phyloP scores from a whole-genome alignment of 2,797 vertebrate species.

The Philypnodon macrostomus region DNA sequence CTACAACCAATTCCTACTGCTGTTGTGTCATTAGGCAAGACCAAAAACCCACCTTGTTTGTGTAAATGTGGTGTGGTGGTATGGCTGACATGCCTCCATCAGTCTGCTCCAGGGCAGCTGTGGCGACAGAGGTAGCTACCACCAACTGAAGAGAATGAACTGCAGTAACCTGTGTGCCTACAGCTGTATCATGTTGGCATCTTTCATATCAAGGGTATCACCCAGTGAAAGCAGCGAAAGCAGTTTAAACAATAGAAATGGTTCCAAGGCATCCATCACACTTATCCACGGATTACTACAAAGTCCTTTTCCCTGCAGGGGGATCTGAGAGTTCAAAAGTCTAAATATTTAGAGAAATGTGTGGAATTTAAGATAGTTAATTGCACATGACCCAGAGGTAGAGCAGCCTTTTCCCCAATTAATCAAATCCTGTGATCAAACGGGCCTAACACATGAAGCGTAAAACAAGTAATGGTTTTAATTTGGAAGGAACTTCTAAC shows the following conservation, averaged over 20 bases:
- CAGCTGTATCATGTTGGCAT: conserved; percentile 50
- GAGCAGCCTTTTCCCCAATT: conserved; percentile 42
- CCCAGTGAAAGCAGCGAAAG: conserved; percentile 39
- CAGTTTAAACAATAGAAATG: conserved; percentile 63
- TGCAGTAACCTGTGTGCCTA: conserved; percentile 5
- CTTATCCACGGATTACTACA: conserved; percentile 52
- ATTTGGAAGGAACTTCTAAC: conserved; percentile 18
- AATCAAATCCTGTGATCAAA: conserved; percentile 55
- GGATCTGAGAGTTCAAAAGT: conserved; percentile 58
- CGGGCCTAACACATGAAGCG: conserved; percentile 27
- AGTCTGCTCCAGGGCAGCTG: too few relatives aligned
- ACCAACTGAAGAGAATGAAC: conserved; percentile 28
- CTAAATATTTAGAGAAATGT: conserved; percentile 64
- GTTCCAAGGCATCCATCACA: conserved; percentile 57
- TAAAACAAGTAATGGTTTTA: not conserved
- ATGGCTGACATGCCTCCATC: too few relatives aligned
- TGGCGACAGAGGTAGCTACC: not conserved
- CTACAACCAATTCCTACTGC: too few relatives aligned
- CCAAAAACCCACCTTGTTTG: too few relatives aligned
- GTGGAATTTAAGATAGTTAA: conserved; percentile 62
- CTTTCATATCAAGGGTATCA: conserved; percentile 56
- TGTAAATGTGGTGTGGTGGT: not conserved
- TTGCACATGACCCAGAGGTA: conserved; percentile 52
- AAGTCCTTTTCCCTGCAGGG: conserved; percentile 40
- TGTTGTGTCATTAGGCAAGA: too few relatives aligned